Percentiles rank a stretch among this genome's conserved stretches.
Evolutionary conservation across 2,113 vertebrate species (phyloP).

Genomic region (Garra rufa): DNA sequence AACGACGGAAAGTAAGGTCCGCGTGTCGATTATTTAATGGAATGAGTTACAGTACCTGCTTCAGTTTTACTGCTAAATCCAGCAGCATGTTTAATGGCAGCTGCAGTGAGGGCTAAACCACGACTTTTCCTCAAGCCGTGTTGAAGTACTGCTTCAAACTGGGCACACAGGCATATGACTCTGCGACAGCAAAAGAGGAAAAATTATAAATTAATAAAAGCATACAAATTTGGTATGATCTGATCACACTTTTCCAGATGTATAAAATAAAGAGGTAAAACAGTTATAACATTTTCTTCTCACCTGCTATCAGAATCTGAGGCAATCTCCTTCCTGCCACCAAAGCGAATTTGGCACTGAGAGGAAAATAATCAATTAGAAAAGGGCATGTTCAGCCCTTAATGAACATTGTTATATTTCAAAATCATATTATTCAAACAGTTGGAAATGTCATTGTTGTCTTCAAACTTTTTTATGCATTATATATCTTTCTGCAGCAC

Average conservation of each 20-base stretch:
- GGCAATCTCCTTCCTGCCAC: slow-evolving; percentile 98
- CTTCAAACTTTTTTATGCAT: not conserved
- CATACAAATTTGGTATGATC: not conserved
- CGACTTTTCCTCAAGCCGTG: slow-evolving; percentile 92
- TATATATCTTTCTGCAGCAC: not conserved
- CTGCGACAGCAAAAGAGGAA: slow-evolving; percentile 66
- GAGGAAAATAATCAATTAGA: slow-evolving; percentile 37
- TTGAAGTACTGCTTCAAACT: slow-evolving; percentile 95
- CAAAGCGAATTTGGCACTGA: slow-evolving; percentile 98
- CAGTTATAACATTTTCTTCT: slow-evolving; percentile 44
- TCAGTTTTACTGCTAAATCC: slow-evolving; percentile 93
- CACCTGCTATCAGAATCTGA: slow-evolving; percentile 98
- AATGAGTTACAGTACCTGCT: slow-evolving; percentile 78
- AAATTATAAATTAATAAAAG: slow-evolving; percentile 2
- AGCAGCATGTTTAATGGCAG: slow-evolving; percentile 93
- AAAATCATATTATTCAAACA: not conserved
- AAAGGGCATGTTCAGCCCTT: not conserved
- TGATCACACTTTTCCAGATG: not conserved
- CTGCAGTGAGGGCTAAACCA: slow-evolving; percentile 91
- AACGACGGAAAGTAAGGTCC: not conserved
- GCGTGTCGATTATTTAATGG: not conserved
- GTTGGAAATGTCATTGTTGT: not conserved
- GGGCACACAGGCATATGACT: slow-evolving; percentile 96
- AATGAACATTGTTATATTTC: not conserved
- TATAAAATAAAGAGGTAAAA: not conserved